These are phyloP conservation scores for Zaprionus inermis DNA, from an alignment of 1,140 invertebrate species.

Conservation along the genomic window DNA sequence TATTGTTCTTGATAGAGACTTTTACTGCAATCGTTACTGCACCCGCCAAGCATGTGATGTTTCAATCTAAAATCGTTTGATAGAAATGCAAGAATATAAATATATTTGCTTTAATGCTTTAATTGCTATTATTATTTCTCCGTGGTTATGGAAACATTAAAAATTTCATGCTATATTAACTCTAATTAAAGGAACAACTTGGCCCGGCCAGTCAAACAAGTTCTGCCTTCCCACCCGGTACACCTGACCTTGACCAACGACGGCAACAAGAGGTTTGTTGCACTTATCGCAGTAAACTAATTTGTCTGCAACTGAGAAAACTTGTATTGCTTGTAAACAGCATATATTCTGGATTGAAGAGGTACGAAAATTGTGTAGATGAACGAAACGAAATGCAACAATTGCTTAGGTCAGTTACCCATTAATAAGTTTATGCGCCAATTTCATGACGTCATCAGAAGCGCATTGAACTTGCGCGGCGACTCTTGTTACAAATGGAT, in stretches of 20 bases:
- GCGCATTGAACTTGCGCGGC: conserved; percentile 60
- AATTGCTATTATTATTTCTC: conserved; percentile 1
- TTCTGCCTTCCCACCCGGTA: conserved; percentile 15
- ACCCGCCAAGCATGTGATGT: not conserved
- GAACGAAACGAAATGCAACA: not conserved
- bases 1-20: too few species aligned
- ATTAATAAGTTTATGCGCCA: conserved; percentile 2
- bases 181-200: conserved; percentile 7
- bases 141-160: not conserved
- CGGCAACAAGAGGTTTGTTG: conserved; percentile 38
- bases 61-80: not conserved
- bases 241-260: conserved; percentile 44
- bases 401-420: conserved; percentile 24
- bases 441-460: conserved; percentile 18
- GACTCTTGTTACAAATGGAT: conserved; percentile 4
- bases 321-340: conserved; percentile 35
- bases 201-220: conserved; percentile 11
- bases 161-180: conserved; percentile 13
- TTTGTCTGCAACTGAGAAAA: not conserved
- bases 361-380: conserved; percentile 2
- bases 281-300: conserved; percentile 16
- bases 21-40: not conserved
- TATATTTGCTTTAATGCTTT: not conserved
- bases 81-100: not conserved
- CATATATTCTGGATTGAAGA: conserved; percentile 7